A percentile compares a stretch with the other conserved stretches of the same genome.
Evolutionary conservation across 2,797 vertebrate species (phyloP).

Genomic region (Capromys pilorides): DNA sequence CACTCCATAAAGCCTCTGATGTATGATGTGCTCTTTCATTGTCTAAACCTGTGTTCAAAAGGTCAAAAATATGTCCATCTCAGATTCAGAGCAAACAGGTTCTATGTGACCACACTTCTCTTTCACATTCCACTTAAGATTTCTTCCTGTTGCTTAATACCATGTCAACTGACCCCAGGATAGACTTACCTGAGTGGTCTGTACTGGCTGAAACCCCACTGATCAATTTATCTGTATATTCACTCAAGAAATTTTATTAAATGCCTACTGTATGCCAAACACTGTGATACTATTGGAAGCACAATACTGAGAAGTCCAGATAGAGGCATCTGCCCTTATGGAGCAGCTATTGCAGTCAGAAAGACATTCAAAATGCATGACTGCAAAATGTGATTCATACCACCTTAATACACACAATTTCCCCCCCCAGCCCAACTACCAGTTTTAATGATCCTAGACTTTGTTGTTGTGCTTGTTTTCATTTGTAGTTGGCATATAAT

Average conservation of each 20-base stretch:
- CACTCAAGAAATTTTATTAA: neutral
- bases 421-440: neutral
- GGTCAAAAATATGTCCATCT: constrained; percentile 61
- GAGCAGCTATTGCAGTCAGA: neutral
- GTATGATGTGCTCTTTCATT: constrained; percentile 76
- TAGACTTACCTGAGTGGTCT: neutral
- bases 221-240: constrained; percentile 16
- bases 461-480: neutral
- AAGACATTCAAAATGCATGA: constrained; percentile 1
- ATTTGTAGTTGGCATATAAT: neutral
- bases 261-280: neutral
- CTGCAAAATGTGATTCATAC: constrained; percentile 20
- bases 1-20: constrained; percentile 66
- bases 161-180: neutral
- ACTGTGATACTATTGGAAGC: neutral
- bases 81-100: constrained; percentile 54
- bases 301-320: constrained; percentile 16
- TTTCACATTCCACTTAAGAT: neutral
- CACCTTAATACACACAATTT: neutral
- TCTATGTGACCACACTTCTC: neutral
- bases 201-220: neutral
- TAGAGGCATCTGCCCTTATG: neutral
- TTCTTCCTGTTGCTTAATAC: constrained; percentile 34
- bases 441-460: constrained; percentile 22
- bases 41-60: constrained; percentile 77